These are phyloP conservation scores for Bombus impatiens DNA, from an alignment of 1,140 invertebrate species.

Conservation along the genomic window DNA sequence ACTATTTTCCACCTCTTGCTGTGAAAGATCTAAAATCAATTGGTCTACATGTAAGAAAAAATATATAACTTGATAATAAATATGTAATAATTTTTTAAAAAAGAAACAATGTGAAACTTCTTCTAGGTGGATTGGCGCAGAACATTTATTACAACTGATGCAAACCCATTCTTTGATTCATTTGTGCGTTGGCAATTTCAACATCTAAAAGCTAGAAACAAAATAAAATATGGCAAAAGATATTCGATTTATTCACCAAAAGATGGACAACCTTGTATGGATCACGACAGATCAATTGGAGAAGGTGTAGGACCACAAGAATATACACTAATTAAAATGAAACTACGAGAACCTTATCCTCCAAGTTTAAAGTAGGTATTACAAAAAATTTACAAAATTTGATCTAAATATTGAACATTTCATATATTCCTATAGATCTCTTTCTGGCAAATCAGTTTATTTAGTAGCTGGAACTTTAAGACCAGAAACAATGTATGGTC, in stretches of 20 bases:
- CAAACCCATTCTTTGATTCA: conserved; percentile 98
- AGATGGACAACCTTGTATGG: conserved; percentile 99
- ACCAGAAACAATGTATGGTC: conserved; percentile 99
- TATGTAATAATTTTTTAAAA: not conserved
- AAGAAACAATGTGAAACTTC: conserved; percentile 23
- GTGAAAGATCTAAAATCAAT: conserved; percentile 93
- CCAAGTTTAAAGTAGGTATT: conserved; percentile 85
- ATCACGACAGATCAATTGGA: conserved; percentile 97
- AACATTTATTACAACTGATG: conserved; percentile 98
- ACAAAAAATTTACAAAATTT: conserved; percentile 4
- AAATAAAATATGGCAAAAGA: conserved; percentile 98
- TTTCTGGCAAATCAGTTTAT: conserved; percentile 86
- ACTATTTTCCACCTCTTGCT: conserved; percentile 97
- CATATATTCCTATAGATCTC: conserved; percentile 78
- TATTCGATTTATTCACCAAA: conserved; percentile 98
- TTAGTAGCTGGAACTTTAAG: conserved; percentile 98
- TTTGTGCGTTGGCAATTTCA: conserved; percentile 99
- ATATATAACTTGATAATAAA: conserved; percentile 7
- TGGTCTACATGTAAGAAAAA: conserved; percentile 91
- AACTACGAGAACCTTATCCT: conserved; percentile 90
- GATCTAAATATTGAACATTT: not conserved
- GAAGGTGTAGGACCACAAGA: conserved; percentile 99
- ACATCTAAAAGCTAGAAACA: conserved; percentile 92
- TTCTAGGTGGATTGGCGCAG: conserved; percentile 97
- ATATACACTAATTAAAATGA: conserved; percentile 98